Evolutionary conservation across 2,888 invertebrate species (phyloP), one percentile per base, ranked within the genome.

Genomic region (Thyatira batis): DNA sequence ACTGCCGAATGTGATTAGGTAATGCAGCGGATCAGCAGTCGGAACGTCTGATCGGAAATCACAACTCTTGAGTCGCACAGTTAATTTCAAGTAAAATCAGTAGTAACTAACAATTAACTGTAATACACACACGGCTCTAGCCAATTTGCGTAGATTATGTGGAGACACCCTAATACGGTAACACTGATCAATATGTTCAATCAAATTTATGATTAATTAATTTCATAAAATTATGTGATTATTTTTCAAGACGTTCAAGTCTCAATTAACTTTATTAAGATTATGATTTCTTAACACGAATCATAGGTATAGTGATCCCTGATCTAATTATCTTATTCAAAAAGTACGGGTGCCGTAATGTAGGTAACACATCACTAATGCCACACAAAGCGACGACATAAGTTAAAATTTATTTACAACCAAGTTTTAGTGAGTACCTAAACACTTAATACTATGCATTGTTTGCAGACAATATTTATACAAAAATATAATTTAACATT

Each of bases 401-500:
- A 27, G 13, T 27, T 48, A 20, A 48, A 48, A 48, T 28, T 27
- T 48, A 48, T 48, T 48, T 48, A 48, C 48, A 48, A 48, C 48
- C 48, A 27, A 48, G 20, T 28, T 30, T 60, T 58, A 59, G 55
- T 54, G 54, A 59, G 63, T 65, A 66, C 62, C 65, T 74, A 66
- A 77, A 77, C 71, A 74, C 77, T 80, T 78, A 73, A 68, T 67
- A 69, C 73, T 76, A 78, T 79, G 81, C 81, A 82, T 72, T 77
- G 71, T 74, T 70, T 73, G 81, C 82, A 78, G 77, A 82, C 77
- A 87, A 89, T 86, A 87, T 80, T 79, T 87, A 83, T 90, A 90
- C 89, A 90, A 90, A 90, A 90, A 90, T 90, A 90, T 87, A 80
- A 84, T 85, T 84, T 85, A 71, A 70, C 73, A 67, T 73, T 75